phyloP scores from a whole-genome alignment of 2,113 vertebrate genomes.

The Choloepus hoffmanni region DNA sequence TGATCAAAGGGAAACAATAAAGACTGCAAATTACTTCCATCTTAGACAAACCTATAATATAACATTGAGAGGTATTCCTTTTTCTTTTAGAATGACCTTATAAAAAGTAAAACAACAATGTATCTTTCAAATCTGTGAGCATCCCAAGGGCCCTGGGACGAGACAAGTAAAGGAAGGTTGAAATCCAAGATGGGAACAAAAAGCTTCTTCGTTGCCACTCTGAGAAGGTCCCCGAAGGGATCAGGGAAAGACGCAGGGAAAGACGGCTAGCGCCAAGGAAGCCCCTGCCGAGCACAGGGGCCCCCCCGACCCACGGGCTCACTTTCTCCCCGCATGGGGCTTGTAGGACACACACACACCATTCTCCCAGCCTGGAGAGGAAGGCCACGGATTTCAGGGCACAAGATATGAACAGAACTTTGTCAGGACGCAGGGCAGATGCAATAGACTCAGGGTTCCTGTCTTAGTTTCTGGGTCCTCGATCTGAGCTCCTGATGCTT shows the following conservation, averaged over 20 bases:
- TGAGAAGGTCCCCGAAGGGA: too few relatives aligned
- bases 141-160: too few relatives aligned
- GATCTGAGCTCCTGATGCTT: neutral
- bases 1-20: neutral
- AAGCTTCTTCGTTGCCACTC: fast-evolving
- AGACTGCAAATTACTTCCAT: too few relatives aligned
- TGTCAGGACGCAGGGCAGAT: neutral
- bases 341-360: neutral
- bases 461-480: neutral
- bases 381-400: neutral
- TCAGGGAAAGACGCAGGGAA: neutral
- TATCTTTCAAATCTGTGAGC: neutral
- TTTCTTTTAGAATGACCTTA: neutral
- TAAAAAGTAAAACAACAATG: neutral
- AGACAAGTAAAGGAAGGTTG: neutral
- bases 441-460: neutral
- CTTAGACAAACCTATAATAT: fast-evolving
- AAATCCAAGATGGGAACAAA: neutral
- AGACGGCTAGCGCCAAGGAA: neutral
- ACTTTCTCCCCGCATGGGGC: neutral
- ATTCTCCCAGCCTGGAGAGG: neutral
- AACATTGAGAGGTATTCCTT: neutral
- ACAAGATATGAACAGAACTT: neutral
- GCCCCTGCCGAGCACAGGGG: too few relatives aligned
- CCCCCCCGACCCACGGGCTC: too few relatives aligned